Evolutionary conservation across 1,140 invertebrate genomes (phyloP), one percentile per base, ranked within the genome.

Genomic region (Homalodisca vitripennis): DNA sequence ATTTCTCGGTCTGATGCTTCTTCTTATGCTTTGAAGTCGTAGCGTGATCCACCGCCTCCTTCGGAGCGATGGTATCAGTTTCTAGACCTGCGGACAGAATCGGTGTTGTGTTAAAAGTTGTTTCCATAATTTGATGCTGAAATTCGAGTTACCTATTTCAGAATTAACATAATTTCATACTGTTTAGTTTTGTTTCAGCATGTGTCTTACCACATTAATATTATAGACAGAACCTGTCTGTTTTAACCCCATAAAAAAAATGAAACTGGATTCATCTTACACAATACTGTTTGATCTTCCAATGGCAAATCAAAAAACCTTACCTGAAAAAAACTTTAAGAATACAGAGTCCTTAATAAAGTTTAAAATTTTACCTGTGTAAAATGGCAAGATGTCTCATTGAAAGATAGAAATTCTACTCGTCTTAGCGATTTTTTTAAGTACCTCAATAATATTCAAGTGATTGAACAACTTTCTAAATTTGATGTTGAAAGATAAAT

Each of bases 1-100:
- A 70, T 62, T 73, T 70, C 10, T 73, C 69, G 1, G 30, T 30
- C 12, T 66, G 63, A 14, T 62, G 46, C 46, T 73, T 73, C 60
- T 73, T 73, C 60, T 73, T 73, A 3, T 30, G 17, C 20, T 47
- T 55, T 27, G 62, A 65, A 6, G 32, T 41, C 1, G 67, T 30
- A 2, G 17, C 17, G 26, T 65, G 48, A 1, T 57, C 66, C 3
- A 20, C 26, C 13, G 53, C 13, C 22, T 30, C 27, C 46, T 73
- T 72, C 6, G 60, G 26, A 6, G 66, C n/a, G 3, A 31, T 13
- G n/a, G 67, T 20, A 3, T 47, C 63, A 32, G n/a, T 24, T 65
- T 17, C 31, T 12, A 31, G 63, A 60, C 29, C 55, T 60, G 55
- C 22, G 27, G 27, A 17, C 3, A 12, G 17, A 51, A 60, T 17